These are phyloP conservation scores for Portunus trituberculatus DNA, from an alignment of 1,140 invertebrate species.

Conservation along the genomic window DNA sequence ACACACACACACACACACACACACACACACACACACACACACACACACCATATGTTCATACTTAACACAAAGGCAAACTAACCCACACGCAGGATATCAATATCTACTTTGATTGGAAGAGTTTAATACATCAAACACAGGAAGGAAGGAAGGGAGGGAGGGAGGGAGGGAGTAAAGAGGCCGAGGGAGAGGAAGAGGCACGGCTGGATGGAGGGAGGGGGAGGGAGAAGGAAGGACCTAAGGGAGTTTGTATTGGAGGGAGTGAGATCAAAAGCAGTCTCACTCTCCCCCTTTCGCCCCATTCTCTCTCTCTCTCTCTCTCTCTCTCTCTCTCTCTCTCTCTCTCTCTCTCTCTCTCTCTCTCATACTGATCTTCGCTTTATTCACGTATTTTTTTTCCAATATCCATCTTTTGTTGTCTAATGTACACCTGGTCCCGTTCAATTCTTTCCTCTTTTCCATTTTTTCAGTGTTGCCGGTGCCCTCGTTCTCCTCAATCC, in stretches of 20 bases:
- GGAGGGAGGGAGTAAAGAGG: neutral
- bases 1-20: constrained; percentile 33
- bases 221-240: neutral
- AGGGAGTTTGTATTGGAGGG: neutral
- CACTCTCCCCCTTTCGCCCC: neutral
- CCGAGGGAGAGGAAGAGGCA: no score
- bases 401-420: neutral
- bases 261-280: neutral
- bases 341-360: no score
- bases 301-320: neutral
- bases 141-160: no score
- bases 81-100: neutral
- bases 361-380: neutral
- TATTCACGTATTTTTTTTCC: neutral
- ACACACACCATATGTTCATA: no score
- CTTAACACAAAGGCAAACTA: no score
- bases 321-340: neutral
- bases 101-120: neutral
- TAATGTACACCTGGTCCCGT: no score
- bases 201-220: neutral
- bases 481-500: neutral
- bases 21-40: no score
- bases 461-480: neutral
- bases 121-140: neutral
- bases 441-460: neutral